phyloP scores from a whole-genome alignment of 1,140 invertebrate species.

The Steinernema feltiae region DNA sequence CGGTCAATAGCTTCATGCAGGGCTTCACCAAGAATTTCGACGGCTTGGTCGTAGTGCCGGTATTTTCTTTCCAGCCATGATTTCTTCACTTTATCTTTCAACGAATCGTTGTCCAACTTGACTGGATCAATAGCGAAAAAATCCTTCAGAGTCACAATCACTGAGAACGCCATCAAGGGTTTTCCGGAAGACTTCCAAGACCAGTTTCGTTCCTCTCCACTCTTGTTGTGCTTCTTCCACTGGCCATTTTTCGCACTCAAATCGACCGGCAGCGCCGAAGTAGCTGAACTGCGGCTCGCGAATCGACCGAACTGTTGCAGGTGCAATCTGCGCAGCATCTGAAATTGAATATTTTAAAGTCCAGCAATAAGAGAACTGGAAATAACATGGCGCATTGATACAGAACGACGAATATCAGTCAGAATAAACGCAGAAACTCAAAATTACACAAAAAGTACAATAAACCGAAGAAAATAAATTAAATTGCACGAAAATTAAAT shows the following conservation, averaged over 20 bases:
- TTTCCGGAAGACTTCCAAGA: neutral
- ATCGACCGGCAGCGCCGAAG: too few species aligned
- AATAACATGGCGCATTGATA: too few species aligned
- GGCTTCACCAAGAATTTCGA: constrained; percentile 60
- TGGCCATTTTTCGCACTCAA: neutral
- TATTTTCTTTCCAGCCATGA: constrained; percentile 54
- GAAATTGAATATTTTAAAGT: too few species aligned
- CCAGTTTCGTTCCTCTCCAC: neutral
- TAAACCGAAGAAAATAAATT: too few species aligned
- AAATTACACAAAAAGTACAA: too few species aligned
- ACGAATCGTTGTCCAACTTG: constrained; percentile 49
- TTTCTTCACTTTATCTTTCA: constrained; percentile 57
- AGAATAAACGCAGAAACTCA: too few species aligned
- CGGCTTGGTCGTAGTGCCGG: constrained; percentile 44
- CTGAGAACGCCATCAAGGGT: constrained; percentile 41
- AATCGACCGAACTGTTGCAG: too few species aligned
- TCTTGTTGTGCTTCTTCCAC: neutral
- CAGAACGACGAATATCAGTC: too few species aligned
- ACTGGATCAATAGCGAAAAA: constrained; percentile 41
- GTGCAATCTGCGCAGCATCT: too few species aligned
- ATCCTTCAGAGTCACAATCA: constrained; percentile 45
- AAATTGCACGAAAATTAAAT: too few species aligned
- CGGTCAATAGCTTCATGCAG: constrained; percentile 36
- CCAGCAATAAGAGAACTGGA: too few species aligned
- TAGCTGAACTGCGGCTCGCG: too few species aligned